These are phyloP conservation scores for Drosophila gaucha DNA, from an alignment of 2,888 invertebrate genomes.

Conservation along the genomic window DNA sequence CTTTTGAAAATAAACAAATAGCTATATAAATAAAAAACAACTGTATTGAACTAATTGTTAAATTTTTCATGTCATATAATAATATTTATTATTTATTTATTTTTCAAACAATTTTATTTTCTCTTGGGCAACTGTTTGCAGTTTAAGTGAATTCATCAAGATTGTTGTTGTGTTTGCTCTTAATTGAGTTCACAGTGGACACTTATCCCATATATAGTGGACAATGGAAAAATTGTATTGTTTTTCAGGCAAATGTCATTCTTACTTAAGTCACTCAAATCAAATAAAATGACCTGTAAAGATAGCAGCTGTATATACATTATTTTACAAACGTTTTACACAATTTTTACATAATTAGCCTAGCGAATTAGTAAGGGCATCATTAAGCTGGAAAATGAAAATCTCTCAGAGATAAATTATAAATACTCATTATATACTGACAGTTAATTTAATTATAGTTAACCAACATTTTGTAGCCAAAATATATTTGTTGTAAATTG, in stretches of 20 bases:
- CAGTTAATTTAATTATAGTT: no score
- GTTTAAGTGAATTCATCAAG: slow-evolving; percentile 29
- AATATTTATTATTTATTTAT: not conserved
- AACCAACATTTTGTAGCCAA: no score
- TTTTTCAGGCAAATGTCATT: slow-evolving; percentile 2
- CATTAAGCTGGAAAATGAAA: no score
- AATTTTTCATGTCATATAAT: not conserved
- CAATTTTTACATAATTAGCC: no score
- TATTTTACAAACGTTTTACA: not conserved
- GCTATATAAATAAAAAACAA: not conserved
- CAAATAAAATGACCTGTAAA: not conserved
- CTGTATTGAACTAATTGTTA: not conserved
- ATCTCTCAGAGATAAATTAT: no score
- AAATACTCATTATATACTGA: no score
- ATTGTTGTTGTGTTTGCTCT: slow-evolving; percentile 48
- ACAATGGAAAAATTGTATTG: slow-evolving; percentile 5
- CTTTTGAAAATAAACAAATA: not conserved
- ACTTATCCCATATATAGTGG: slow-evolving; percentile 39
- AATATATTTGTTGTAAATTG: no score
- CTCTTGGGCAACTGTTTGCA: slow-evolving; percentile 44
- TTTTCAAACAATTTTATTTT: not conserved
- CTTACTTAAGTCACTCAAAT: not conserved
- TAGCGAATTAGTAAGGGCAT: no score
- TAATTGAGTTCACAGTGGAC: slow-evolving; percentile 68
- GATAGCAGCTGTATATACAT: not conserved